phyloP scores from a whole-genome alignment of 92 coral and sea anemone genomes.

The Epizoanthus ramosus region DNA sequence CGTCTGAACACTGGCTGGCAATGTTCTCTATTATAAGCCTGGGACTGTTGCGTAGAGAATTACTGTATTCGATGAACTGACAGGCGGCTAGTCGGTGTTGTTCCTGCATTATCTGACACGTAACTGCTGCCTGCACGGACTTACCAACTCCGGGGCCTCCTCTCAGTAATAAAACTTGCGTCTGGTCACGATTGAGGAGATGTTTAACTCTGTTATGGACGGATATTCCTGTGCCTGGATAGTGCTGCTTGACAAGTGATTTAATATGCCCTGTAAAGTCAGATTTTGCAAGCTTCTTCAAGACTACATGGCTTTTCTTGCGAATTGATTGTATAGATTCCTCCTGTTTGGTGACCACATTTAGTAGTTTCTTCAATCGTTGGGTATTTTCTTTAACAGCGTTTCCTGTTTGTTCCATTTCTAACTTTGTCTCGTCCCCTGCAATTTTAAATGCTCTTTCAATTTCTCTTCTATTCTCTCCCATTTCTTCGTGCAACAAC shows the following conservation, averaged over 20 bases:
- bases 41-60: constrained; percentile 50
- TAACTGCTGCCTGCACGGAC: constrained; percentile 59
- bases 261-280: constrained; percentile 53
- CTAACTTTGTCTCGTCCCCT: neutral
- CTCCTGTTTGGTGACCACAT: neutral
- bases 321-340: neutral
- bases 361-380: neutral
- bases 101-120: constrained; percentile 46
- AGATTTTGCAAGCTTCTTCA: constrained; percentile 48
- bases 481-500: neutral
- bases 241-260: constrained; percentile 18
- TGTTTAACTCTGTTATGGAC: constrained; percentile 46
- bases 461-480: neutral
- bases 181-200: constrained; percentile 35
- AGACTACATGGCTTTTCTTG: neutral
- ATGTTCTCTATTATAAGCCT: constrained; percentile 54
- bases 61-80: constrained; percentile 55
- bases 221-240: constrained; percentile 56
- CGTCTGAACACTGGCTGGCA: constrained; percentile 52
- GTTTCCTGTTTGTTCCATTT: neutral
- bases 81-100: constrained; percentile 40
- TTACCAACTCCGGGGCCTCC: constrained; percentile 70
- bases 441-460: neutral
- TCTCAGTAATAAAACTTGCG: constrained; percentile 50
- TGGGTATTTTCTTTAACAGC: neutral